Conservation (phyloP, 2,113 vertebrate species). For the Callaeas wilsoni region DNA sequence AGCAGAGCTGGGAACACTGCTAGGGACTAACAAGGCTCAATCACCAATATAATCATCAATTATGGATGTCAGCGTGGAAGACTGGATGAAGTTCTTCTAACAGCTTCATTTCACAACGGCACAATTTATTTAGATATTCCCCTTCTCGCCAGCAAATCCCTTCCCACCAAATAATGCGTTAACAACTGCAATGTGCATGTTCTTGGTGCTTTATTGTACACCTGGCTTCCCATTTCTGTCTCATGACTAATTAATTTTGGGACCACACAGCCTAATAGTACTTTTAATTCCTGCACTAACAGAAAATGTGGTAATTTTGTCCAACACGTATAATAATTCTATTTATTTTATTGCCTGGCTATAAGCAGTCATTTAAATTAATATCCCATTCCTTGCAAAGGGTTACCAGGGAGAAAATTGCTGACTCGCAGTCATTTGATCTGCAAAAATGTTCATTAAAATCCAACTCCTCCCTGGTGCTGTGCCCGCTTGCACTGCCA, state of each 20-base stretch:
- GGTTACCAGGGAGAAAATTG: not conserved
- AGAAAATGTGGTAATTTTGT: not conserved
- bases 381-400: not conserved
- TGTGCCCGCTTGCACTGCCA: not conserved
- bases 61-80: fast-evolving
- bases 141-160: not conserved
- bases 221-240: not conserved
- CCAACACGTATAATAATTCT: not conserved
- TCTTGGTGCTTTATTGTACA: not conserved
- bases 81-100: not conserved
- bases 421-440: not conserved
- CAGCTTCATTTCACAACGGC: not conserved
- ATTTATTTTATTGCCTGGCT: not conserved
- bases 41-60: not conserved
- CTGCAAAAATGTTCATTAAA: not conserved
- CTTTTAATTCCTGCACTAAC: not conserved
- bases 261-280: not conserved
- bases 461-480: not conserved
- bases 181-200: not conserved
- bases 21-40: not conserved
- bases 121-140: not conserved
- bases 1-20: not conserved
- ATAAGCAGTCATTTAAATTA: not conserved
- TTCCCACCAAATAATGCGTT: not conserved
- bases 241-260: not conserved